phyloP scores from a whole-genome alignment of 2,797 vertebrate genomes.

The Ibycter americanus region DNA sequence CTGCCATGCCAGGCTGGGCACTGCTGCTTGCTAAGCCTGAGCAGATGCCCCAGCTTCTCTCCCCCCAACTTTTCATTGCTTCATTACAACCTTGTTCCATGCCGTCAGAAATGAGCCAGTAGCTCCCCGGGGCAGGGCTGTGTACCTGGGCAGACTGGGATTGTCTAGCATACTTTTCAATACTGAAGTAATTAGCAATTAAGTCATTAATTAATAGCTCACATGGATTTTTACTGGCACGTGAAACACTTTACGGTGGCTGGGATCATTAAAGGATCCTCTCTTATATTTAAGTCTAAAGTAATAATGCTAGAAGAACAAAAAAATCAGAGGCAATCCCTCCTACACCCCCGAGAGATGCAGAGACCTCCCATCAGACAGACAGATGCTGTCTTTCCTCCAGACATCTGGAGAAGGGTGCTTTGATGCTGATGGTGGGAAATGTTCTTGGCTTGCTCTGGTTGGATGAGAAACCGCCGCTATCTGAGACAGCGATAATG shows the following conservation, averaged over 20 bases:
- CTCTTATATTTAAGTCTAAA: background rate
- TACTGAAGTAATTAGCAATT: conserved; percentile 38
- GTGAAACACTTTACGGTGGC: background rate
- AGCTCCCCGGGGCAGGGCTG: conserved; percentile 36
- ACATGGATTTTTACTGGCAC: background rate
- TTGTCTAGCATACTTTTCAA: conserved; percentile 14
- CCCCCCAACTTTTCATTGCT: background rate
- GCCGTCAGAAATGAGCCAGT: background rate
- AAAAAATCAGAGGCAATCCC: background rate
- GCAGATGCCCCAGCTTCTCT: background rate
- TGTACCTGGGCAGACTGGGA: background rate
- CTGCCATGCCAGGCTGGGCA: background rate
- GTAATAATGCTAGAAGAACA: background rate
- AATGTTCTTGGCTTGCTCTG: conserved; percentile 44
- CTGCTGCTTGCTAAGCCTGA: background rate
- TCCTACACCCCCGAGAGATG: background rate
- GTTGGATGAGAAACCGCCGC: conserved; percentile 1
- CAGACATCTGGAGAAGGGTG: conserved; percentile 7
- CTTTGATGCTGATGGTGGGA: conserved; percentile 47
- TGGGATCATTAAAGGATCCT: background rate
- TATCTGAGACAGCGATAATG: background rate
- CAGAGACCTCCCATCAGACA: background rate
- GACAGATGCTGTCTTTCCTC: conserved; percentile 33
- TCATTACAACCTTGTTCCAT: background rate
- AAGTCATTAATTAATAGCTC: conserved; percentile 35